Base-by-base conservation (phyloP, 2,113 vertebrate species). In the Psophia crepitans region DNA sequence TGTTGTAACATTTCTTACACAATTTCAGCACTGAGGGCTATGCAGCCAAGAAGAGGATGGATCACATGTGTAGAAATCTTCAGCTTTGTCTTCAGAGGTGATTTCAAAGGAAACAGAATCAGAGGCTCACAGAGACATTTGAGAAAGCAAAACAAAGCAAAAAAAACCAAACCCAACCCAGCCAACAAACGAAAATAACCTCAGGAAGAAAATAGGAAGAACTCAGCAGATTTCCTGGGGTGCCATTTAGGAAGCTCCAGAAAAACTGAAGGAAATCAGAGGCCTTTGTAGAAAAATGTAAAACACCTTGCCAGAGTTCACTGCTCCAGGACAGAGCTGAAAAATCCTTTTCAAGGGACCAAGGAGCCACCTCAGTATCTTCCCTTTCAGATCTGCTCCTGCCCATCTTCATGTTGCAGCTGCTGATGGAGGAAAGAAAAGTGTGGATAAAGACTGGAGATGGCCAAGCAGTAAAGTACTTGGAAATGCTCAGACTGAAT, bases 1-100 rank as follows among this genome's bases (percentile, higher is more conserved):
- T 97, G 94, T 96, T 79, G 97, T 76, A 95, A 97, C 37, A 82
- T 69, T 97, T 95, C 96, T 97, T 97, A 92, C 92, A 74, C 77
- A 95, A 95, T 73, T 89, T 44, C 82, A 87, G 74, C n/a, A n/a
- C 61, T 16, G 60, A 85, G 33, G 66, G 63, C 85, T 84, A 60
- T 2, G 14, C 56, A 82, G 70, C 57, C 82, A 91, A 84, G 57
- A 70, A 68, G 69, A 84, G 58, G 78, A 78, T 82, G 74, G 85
- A 91, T 87, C 66, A 46, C 57, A 39, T 5, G 18, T 54, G 94
- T 76, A 91, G 88, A 75, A 91, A 94, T 87, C 69, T 82, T 89
- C 69, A 75, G 48, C 1, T 0, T 27, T 64, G 39, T 30, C 85
- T 97, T 85, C 79, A 89, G 87, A 84, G 78, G 53, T 0, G 0